Evolutionary conservation across 1,140 invertebrate genomes (phyloP), one percentile per base, ranked within the genome.

Genomic region (Oncopodura yosiiana): DNA sequence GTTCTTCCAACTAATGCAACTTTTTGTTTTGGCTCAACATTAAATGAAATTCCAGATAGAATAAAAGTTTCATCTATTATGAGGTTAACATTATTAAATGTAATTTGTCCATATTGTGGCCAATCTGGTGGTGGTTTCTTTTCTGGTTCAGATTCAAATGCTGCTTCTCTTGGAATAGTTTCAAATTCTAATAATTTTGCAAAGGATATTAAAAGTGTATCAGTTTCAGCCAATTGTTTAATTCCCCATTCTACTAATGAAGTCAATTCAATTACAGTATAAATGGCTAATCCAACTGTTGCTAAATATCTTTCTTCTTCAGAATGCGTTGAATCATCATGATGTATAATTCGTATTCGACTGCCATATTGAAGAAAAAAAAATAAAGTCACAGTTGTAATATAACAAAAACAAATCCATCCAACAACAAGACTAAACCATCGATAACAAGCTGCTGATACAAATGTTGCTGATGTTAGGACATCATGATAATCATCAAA

Each of bases 1-100:
- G 53, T 49, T 26, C 49, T 16, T 14, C 58, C 58, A 34, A 42
- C 26, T 32, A 55, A 42, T 14, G 43, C 50, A 52, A 58, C 43
- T 21, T 42, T 52, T 27, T 42, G 24, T 42, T 30, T 30, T 5
- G 49, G 49, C 9, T 43, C 27, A 29, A 41, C 42, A 16, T 21
- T 3, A 32, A 23, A 52, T 12, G 19, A 26, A 4, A 52, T 52
- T 23, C 3, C 37, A 19, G 21, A 38, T 38, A 5, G 21, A 6
- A 9, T 52, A 21, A 5, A 3, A 11, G 8, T 29, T 37, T 2
- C n/a, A 8, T 11, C 26, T 12, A 16, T 23, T 27, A 0, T 39
- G 18, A 9, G 46, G 26, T 21, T n/a, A 21, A 45, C 12, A 23
- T 23, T 4, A 5, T 6, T 3, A 0, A 42, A 42, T 19, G 19